Conservation (phyloP, 1,140 invertebrate genomes). For the Galendromus occidentalis region DNA sequence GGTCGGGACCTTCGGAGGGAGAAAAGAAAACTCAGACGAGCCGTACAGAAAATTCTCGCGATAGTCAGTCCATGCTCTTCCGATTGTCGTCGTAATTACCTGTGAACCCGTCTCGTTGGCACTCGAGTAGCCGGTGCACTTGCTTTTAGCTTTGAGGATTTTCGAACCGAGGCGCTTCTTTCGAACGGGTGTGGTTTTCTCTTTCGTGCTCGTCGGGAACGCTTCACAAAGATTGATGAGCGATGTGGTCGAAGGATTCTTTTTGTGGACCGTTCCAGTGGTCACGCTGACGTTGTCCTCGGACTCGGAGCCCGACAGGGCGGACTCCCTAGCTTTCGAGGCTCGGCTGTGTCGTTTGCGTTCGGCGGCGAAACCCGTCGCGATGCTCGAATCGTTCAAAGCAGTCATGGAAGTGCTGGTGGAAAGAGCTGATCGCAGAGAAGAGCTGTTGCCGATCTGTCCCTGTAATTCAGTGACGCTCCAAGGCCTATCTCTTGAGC, state of each 20-base stretch:
- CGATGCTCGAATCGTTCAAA: neutral
- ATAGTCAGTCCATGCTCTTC: too few relatives aligned
- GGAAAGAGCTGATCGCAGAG: neutral
- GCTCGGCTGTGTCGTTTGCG: neutral
- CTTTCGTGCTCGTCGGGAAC: neutral
- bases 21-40: too few relatives aligned
- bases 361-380: neutral
- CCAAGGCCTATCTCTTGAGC: slow-evolving; percentile 10
- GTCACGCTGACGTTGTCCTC: neutral
- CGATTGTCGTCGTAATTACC: too few relatives aligned
- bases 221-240: slow-evolving; percentile 6
- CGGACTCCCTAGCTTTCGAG: neutral
- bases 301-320: neutral
- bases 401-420: neutral
- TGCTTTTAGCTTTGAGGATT: neutral
- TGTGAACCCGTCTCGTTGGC: slow-evolving; percentile 7
- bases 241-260: neutral
- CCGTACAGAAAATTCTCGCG: too few relatives aligned
- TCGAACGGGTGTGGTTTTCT: neutral
- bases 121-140: neutral
- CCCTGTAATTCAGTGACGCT: neutral
- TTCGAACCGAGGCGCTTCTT: neutral
- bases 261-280: neutral
- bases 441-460: neutral
- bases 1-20: too few relatives aligned